Base-by-base conservation (phyloP, 2,888 invertebrate species). In the Bombylius major region DNA sequence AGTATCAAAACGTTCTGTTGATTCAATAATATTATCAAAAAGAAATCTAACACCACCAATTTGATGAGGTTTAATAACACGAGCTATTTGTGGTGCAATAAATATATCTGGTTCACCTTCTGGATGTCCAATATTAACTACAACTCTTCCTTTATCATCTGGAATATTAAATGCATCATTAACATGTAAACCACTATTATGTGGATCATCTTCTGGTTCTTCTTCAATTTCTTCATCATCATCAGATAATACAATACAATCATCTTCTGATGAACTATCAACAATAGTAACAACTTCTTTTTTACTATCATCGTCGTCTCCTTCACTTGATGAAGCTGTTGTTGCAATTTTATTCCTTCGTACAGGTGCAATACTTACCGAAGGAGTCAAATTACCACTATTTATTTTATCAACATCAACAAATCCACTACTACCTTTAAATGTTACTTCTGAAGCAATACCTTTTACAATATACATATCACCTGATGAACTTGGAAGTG, bases 1-100 rank as follows among this genome's bases (percentile, higher is more conserved):
- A 14, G 82, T 87, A 55, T 89, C 87, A 72, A 87, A 98, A 62
- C 94, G 80, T 59, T 86, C 86, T 49, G 89, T 81, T 31, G 94
- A 95, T 75, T 98, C 98, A 63, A 99, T 89, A 33, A 98, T 87
- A 71, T 98, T 99, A 74, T 98, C 97, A 70, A 91, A 99, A 54
- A 98, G 76, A 72, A 98, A 98, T 56, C 97, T 79, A 14, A 94
- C 87, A n/a, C 94, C 94, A 54, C 93, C 92, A 69, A 94, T 90
- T 81, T 97, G 97, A 80, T 97, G 97, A 4, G 96, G 95, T 76
- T 97, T 97, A 56, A 97, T 93, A 54, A 89, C 81, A 62, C 87
- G 80, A 0, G 93, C 87, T 52, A 97, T 88, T 70, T 91, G 95
- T 0, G 93, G 90, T 0, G 95, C 90, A 56, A 97, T 77, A 72